Evolutionary conservation across 2,797 vertebrate species (phyloP).

Genomic region (Pampus argenteus): DNA sequence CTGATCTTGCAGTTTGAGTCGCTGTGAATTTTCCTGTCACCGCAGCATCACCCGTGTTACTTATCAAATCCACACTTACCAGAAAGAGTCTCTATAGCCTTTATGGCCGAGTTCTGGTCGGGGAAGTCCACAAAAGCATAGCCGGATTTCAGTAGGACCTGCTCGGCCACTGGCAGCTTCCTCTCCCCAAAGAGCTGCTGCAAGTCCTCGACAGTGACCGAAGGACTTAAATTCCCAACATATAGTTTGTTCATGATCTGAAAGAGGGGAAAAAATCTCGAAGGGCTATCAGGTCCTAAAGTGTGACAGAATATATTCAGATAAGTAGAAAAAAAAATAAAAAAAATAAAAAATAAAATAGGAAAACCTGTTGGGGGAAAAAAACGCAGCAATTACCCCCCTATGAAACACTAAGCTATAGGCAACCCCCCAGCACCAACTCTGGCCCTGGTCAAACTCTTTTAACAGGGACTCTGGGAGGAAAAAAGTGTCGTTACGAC

Average conservation of each 20-base stretch:
- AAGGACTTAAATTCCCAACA: slow-evolving; percentile 95
- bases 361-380: slow-evolving; percentile 67
- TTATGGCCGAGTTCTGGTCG: slow-evolving; percentile 94
- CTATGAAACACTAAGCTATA: slow-evolving; percentile 80
- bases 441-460: slow-evolving; percentile 88
- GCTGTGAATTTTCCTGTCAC: slow-evolving; percentile 67
- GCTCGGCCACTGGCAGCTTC: slow-evolving; percentile 91
- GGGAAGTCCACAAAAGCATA: slow-evolving; percentile 97
- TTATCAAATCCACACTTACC: slow-evolving; percentile 85
- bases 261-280: slow-evolving; percentile 70
- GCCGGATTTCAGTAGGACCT: slow-evolving; percentile 94
- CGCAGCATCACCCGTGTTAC: slow-evolving; percentile 70
- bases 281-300: slow-evolving; percentile 73
- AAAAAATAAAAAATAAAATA: slow-evolving; percentile 58
- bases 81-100: slow-evolving; percentile 92
- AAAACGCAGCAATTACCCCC: slow-evolving; percentile 79
- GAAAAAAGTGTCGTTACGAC: slow-evolving; percentile 86
- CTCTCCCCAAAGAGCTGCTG: slow-evolving; percentile 92
- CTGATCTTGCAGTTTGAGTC: slow-evolving; percentile 56
- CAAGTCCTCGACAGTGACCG: slow-evolving; percentile 94
- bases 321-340: slow-evolving; percentile 61
- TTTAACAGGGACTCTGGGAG: slow-evolving; percentile 84
- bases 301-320: slow-evolving; percentile 60
- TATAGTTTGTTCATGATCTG: slow-evolving; percentile 97
- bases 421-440: slow-evolving; percentile 87